Percentiles rank a stretch among this genome's conserved stretches.
Conservation (phyloP, 2,113 vertebrate species). For the Brachypteracias leptosomus region DNA sequence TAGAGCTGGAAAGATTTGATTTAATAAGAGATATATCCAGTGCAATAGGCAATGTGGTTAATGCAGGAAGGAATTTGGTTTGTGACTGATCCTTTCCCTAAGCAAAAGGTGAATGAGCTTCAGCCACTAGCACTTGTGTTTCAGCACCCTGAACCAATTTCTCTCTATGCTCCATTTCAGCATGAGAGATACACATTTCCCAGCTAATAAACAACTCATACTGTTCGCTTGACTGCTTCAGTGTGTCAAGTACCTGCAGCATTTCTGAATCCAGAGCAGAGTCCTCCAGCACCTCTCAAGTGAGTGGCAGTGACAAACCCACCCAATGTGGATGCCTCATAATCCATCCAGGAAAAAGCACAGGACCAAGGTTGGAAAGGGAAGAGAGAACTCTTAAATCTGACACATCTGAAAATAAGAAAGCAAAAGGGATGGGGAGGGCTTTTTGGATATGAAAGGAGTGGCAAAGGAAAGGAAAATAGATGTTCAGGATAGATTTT, state of each 20-base stretch:
- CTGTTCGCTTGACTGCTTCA: not conserved
- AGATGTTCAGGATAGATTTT: not conserved
- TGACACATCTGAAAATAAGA: not conserved
- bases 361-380: not conserved
- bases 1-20: constrained; percentile 20
- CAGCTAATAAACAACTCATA: constrained; percentile 32
- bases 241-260: not conserved
- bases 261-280: not conserved
- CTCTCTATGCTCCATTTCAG: not conserved
- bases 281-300: not conserved
- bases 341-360: not conserved
- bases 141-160: not conserved
- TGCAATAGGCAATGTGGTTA: constrained; percentile 23
- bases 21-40: not conserved
- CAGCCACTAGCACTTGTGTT: not conserved
- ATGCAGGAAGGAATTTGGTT: constrained; percentile 10
- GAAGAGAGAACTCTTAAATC: not conserved
- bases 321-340: not conserved
- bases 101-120: not conserved
- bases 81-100: not conserved
- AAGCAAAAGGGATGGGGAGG: not conserved
- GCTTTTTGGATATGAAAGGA: not conserved
- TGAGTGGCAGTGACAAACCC: not conserved
- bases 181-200: not conserved
- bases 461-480: not conserved